phyloP scores from a whole-genome alignment of 2,888 invertebrate species.

The Caenorhabditis auriculariae region DNA sequence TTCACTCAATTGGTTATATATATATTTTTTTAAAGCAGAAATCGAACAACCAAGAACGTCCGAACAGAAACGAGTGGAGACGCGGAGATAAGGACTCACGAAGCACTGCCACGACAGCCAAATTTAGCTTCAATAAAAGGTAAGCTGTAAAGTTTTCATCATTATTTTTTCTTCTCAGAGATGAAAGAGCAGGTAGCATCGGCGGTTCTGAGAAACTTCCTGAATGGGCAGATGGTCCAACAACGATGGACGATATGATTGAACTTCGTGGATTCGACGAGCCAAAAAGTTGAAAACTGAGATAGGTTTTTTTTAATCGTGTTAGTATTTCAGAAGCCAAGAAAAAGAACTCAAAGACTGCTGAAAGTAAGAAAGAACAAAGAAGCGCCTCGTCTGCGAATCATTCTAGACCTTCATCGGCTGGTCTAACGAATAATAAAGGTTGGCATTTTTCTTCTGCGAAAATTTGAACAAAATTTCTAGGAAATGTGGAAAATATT shows the following conservation, averaged over 20 bases:
- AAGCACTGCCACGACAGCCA: not conserved
- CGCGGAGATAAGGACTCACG: slow-evolving; percentile 10
- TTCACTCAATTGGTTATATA: not conserved
- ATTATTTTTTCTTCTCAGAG: slow-evolving; percentile 8
- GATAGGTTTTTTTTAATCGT: no score
- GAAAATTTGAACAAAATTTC: no score
- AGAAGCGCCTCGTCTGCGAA: slow-evolving; percentile 3
- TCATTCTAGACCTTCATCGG: slow-evolving; percentile 15
- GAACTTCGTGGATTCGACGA: slow-evolving; percentile 62
- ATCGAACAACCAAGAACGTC: slow-evolving; percentile 23
- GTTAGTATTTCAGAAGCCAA: slow-evolving; percentile 16
- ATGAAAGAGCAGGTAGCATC: slow-evolving; percentile 29
- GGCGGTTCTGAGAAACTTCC: slow-evolving; percentile 51
- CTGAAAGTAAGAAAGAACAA: no score
- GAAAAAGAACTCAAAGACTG: slow-evolving; percentile 26
- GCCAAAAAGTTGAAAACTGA: slow-evolving; percentile 35
- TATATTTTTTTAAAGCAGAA: not conserved
- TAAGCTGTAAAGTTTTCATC: not conserved
- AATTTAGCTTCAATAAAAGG: not conserved
- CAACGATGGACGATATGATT: slow-evolving; percentile 59
- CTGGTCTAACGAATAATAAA: no score
- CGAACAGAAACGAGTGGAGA: slow-evolving; percentile 16
- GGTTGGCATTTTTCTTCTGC: no score
- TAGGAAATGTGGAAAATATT: slow-evolving; percentile 7
- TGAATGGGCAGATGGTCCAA: slow-evolving; percentile 63